Base-by-base conservation (phyloP, 2,888 invertebrate species). In the Gnatocerus cornutus region DNA sequence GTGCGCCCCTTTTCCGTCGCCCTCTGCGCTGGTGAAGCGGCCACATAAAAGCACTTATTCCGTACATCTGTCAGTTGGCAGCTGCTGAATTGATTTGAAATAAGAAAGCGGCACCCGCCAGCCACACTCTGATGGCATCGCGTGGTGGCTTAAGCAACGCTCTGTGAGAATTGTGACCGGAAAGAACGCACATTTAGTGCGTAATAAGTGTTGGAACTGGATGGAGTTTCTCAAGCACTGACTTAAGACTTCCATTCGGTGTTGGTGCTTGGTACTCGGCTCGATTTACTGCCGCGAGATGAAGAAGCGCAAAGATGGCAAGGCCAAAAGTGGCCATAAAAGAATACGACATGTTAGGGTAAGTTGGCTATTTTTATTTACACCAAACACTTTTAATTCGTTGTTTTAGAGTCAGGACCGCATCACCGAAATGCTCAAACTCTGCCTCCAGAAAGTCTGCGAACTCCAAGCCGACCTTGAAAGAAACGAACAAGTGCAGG, bases 381-480 rank as follows among this genome's bases (percentile, higher is more conserved):
- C 21, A 21, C 13, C 1, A 45, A 45, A 45, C 9, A 21, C 21
- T 21, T 10, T 10, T 7, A n/a, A n/a, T n/a, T n/a, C n/a, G n/a
- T 8, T 48, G 4, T 30, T 45, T 13, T 69, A 75, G 75, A 43
- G 46, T 7, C 55, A 71, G 16, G 68, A 74, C 21, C 80, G 77
- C 45, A 74, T 83, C 9, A 81, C 80, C 9, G 83, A 84, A 58
- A 78, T 84, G 78, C 77, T 88, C 10, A 81, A 85, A 14, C 80
- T 85, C 41, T 87, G 87, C 61, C 80, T 88, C 48, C 84, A 86
- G 70, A 87, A 86, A 77, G 86, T 88, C 12, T 83, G 83, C 74
- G 82, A 84, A 73, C 78, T 85, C 6, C 85, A 85, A 74, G 82
- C 85, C 52, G 87, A 88, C 58, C 77, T 87, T 9, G 84, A 86